Base-by-base conservation (phyloP, 2,888 invertebrate species). In the Timandra comae region DNA sequence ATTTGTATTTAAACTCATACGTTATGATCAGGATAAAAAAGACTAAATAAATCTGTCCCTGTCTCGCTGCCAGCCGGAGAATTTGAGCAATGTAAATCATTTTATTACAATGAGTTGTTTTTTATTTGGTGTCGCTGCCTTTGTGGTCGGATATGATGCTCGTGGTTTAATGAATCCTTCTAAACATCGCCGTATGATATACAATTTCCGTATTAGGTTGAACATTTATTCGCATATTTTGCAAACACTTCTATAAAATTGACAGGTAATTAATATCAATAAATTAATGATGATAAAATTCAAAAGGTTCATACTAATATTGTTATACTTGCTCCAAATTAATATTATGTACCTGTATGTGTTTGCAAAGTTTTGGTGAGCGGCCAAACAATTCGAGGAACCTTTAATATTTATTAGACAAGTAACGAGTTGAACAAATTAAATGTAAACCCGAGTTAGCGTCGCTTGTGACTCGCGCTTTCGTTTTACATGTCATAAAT, bases 51-150 rank as follows among this genome's bases (percentile, higher is more conserved):
- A 75, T 78, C 71, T 77, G 73, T 81, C 77, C 67, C 67, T 68
- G 72, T 73, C 77, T 70, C 64, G 67, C 63, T 52, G 65, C 63
- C 66, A 59, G 68, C 69, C 58, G 65, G 65, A 64, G 78, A 81
- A 81, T 80, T 79, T 76, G 73, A 79, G 79, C 70, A 79, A 80
- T 78, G 82, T 81, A 80, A 81, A 80, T 80, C 78, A 79, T 81
- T 81, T 81, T 78, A 81, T 80, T 79, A 78, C 76, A 74, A 73
- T 69, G 55, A 63, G 54, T 68, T 63, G 60, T 73, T 71, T 76
- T 79, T 81, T 78, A 67, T 71, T 71, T 59, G 56, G 46, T 60
- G 60, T 58, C 66, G 69, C 67, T 53, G 64, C 64, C 63, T 77
- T 75, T 74, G 71, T 69, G 67, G 65, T 69, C 58, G 63, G 63